phyloP scores from a whole-genome alignment of 2,888 invertebrate species.

The Leptinotarsa peninsularis region DNA sequence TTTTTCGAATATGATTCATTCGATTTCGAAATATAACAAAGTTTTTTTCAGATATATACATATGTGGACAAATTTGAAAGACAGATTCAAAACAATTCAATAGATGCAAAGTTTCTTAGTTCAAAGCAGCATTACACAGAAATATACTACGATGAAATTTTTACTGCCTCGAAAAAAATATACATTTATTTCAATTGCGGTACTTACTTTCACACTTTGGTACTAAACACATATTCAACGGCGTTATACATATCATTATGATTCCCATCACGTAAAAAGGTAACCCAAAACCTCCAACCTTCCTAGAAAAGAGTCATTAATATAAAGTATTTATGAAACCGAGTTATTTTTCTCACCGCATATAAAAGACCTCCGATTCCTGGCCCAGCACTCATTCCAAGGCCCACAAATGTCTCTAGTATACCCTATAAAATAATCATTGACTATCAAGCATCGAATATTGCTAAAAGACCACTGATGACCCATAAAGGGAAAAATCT shows the following conservation, averaged over 20 bases:
- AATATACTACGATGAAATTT: too few relatives aligned
- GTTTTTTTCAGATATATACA: too few relatives aligned
- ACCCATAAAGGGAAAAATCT: too few relatives aligned
- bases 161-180: too few relatives aligned
- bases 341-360: slow-evolving; percentile 70
- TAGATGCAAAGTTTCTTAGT: too few relatives aligned
- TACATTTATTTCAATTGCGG: neutral
- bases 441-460: neutral
- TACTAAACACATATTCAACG: slow-evolving; percentile 73
- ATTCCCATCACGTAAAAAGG: slow-evolving; percentile 82
- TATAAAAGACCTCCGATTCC: slow-evolving; percentile 82
- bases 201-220: slow-evolving; percentile 72
- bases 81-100: too few relatives aligned
- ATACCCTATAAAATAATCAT: slow-evolving; percentile 70
- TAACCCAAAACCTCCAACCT: slow-evolving; percentile 83
- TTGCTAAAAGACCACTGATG: neutral
- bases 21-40: too few relatives aligned
- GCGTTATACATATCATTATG: slow-evolving; percentile 74
- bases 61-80: too few relatives aligned
- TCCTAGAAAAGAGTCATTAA: slow-evolving; percentile 68
- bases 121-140: too few relatives aligned
- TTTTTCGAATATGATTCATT: too few relatives aligned
- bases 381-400: slow-evolving; percentile 85
- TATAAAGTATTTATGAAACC: slow-evolving; percentile 24
- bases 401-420: slow-evolving; percentile 82